Evolutionary conservation across 2,113 vertebrate species (phyloP), one percentile per base, ranked within the genome.

Genomic region (Microcebus tavaratra): DNA sequence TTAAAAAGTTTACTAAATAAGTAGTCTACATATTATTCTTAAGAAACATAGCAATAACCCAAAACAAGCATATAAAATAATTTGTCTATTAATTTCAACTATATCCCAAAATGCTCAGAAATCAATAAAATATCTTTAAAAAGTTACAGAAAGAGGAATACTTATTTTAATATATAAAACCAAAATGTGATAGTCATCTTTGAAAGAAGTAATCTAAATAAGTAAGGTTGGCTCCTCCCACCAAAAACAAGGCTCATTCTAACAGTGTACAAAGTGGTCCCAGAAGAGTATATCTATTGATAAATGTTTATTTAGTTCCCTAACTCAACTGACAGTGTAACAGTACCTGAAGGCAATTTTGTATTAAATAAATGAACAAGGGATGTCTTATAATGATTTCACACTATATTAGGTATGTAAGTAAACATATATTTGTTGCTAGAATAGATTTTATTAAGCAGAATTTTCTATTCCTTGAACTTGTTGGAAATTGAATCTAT

Each of bases 401-500:
- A 65, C 70, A 63, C 50, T 84, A 11, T 70, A 88, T 79, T 68
- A 39, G 39, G 13, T 39, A 34, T 94, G 3, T 80, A 83, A 8
- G 6, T 57, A 39, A 8, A n/a, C 10, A 94, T 31, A 18, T 42
- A n/a, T 85, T 76, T 95, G 10, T 76, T 95, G 10, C 42, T 84
- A 89, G 50, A 82, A 87, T 17, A 59, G 29, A 89, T 83, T 73
- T 50, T 57, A 79, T 13, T 25, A 53, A 94, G 8, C 15, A 88
- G 15, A 79, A 57, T 3, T n/a, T 87, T 73, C 1, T 90, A 36
- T 59, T 88, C 13, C 18, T 88, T 67, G 9, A 91, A 80, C 17
- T 91, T 72, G 7, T 29, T 90, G 12, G 21, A 90, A 92, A 88
- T 67, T 94, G 36, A 96, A 88, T 57, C 29, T 76, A 42, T 92